Base-by-base conservation (phyloP, 2,797 vertebrate genomes). In the Crypturellus tataupa region DNA sequence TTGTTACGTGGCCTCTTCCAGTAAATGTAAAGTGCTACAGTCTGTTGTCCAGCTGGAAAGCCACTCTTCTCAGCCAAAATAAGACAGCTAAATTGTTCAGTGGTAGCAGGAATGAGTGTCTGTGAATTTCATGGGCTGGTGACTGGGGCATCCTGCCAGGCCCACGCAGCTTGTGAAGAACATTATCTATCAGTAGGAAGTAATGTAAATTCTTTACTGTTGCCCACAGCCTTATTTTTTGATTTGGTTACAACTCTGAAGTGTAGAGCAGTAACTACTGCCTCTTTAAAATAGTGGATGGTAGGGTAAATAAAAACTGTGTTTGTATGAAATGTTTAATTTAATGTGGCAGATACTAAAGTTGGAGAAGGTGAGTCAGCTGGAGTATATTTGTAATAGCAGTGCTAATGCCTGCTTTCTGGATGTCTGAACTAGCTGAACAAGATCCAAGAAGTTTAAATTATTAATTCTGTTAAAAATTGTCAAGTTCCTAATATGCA, bases 401-500 rank as follows among this genome's bases (percentile, higher is more conserved):
- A 62, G 33, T 21, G 20, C 31, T n/a, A 75, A 85, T 12, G 8
- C 33, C 29, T 80, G 23, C n/a, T 51, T 78, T 92, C 53, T 80
- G 37, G 71, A 29, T 17, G 23, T 55, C 70, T 69, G 37, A 86
- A 51, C 44, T 80, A 53, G 27, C 27, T 72, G 64, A 80, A 87
- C 69, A 82, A 76, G 25, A 65, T 78, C 24, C 63, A 89, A 87
- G 24, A 90, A 64, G 10, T 81, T 85, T 67, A 63, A 95, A 78
- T 90, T 90, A 89, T 75, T 80, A 58, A 60, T 10, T 27, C 18
- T 4, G 0, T 46, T 77, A 68, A 80, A 93, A 49, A 89, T 8
- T 51, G 70, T 35, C 14, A 80, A 68, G n/a, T 51, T 90, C 39
- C 60, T 68, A 91, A 94, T 82, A 88, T 73, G 75, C 62, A 85